These are phyloP conservation scores for Mareca penelope DNA, from an alignment of 2,797 vertebrate species.

Conservation along the genomic window DNA sequence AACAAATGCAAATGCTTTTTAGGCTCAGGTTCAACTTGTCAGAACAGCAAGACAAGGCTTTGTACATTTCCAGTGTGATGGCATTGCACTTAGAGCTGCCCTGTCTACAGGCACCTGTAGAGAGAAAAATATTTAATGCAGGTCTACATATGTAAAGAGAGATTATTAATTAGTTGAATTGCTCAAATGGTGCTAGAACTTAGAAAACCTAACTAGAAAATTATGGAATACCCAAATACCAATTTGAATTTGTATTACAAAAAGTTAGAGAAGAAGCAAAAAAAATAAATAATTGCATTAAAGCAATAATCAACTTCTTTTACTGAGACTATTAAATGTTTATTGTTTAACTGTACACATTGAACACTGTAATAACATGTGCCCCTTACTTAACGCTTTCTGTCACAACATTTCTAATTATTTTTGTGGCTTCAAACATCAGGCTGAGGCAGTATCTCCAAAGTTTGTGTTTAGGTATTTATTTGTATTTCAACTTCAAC, in stretches of 20 bases:
- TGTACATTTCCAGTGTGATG: neutral
- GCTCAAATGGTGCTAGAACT: neutral
- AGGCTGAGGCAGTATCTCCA: neutral
- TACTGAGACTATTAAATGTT: neutral
- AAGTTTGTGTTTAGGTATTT: neutral
- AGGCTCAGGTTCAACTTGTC: neutral
- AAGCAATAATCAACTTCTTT: neutral
- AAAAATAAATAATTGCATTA: neutral
- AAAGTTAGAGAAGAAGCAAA: neutral
- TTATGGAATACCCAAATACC: neutral
- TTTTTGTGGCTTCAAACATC: neutral
- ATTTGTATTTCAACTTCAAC: neutral
- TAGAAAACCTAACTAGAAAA: neutral
- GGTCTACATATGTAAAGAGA: neutral
- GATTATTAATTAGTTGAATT: neutral
- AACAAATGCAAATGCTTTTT: neutral
- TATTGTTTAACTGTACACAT: neutral
- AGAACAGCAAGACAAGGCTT: neutral
- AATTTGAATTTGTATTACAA: neutral
- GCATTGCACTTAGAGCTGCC: accelerated
- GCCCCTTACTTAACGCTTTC: neutral
- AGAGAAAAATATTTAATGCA: neutral
- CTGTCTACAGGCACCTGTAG: accelerated
- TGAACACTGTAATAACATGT: neutral
- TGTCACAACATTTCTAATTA: neutral